Base-by-base conservation (phyloP, 2,888 invertebrate species). In the Ormia ochracea region DNA sequence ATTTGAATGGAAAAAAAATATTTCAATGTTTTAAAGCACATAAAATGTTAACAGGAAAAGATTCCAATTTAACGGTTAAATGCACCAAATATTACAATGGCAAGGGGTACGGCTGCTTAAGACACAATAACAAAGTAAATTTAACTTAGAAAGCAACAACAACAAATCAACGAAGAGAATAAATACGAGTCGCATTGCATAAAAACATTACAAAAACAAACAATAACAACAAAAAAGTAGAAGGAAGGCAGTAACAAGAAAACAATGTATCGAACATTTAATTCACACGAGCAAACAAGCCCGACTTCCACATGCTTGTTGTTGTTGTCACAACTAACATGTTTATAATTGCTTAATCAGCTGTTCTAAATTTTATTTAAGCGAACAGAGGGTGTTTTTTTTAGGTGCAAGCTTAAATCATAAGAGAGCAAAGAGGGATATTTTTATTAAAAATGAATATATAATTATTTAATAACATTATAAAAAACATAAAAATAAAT, bases 281-380 rank as follows among this genome's bases (percentile, higher is more conserved):
- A n/a, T n/a, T n/a, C n/a, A n/a, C n/a, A n/a, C n/a, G n/a, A n/a
- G n/a, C n/a, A 21, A 48, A 21, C 23, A 63, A 61, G 41, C 41
- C 14, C 56, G 50, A 77, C 45, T 48, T 38, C 31, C 21, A 48
- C 54, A 31, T 54, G 31, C 23, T 45, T 23, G 28, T 70, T 65
- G 48, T 43, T 69, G 45, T 69, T 54, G 43, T 52, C 14, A 38
- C 36, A 52, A 70, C 56, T 41, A 76, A 80, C 61, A 72, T 69
- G 45, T 54, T 56, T 63, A 43, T 66, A 69, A 78, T 69, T 79
- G 79, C 70, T 79, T 74, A 75, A 76, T 80, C 80, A 80, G 80
- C 80, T 80, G 80, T 80, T 80, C 63, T 76, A 50, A 61, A 66
- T 54, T n/a, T 14, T 36, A 1, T n/a, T 63, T 50, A n/a, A n/a